Evolutionary conservation across 2,113 vertebrate species (phyloP), one percentile per base, ranked within the genome.

Genomic region (Indri indri): DNA sequence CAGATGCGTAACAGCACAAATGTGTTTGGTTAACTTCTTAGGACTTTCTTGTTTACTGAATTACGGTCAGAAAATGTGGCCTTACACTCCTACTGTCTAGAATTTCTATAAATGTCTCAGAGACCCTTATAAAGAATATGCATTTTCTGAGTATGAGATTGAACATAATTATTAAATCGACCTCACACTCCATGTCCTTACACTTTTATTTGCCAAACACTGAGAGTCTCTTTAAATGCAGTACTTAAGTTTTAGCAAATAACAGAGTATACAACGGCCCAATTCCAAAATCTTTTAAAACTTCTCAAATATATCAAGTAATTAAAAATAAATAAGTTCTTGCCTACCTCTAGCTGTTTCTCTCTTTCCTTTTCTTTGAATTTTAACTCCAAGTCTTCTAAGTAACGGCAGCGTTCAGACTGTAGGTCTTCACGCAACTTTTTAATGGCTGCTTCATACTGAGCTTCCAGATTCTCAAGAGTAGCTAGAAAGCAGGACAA

Each of bases 311-410:
- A 6, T 2, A 45, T 5, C 14, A 37, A 42, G 18, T 13, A 34
- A 59, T 61, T 86, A 45, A 74, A 59, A 40, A 14, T 1, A 27
- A 37, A 14, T 7, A 37, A 0, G 25, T 9, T 12, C 0, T 1
- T 1, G 11, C 94, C 37, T 86, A 99, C 99, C 99, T 99, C 98
- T 20, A 98, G 95, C 83, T 99, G 99, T 59, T 98, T 99, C 59
- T 99, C 98, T 76, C 89, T 93, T 57, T 99, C 99, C 73, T 98
- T 99, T 90, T 99, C 98, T 71, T 66, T 95, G 83, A 90, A 98
- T 81, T 96, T 97, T 45, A 57, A 37, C 83, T 97, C 98, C 40
- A 84, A 10, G 1, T 97, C 98, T 96, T 99, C 97, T 34, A 99
- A 80, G 47, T 98, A 96, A 54, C 96, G 97, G 6, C 91, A 90